A percentile compares a stretch with the other conserved stretches of the same genome.
These are phyloP conservation scores for Nasonia giraulti DNA, from an alignment of 1,140 invertebrate species.

Conservation along the genomic window DNA sequence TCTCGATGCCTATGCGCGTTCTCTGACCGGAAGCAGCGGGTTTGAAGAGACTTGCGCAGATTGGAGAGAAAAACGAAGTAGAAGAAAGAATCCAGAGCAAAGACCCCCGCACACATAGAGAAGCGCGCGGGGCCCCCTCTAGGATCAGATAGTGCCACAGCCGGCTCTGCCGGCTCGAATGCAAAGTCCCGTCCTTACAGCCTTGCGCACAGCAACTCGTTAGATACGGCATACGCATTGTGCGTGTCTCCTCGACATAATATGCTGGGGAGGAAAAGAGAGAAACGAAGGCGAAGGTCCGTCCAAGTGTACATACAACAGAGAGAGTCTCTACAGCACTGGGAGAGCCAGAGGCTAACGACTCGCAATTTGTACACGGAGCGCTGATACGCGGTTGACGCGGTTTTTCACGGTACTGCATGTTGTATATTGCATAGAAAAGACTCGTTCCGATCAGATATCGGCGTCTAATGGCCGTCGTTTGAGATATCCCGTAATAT, in stretches of 20 bases:
- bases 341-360: not conserved
- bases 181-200: not conserved
- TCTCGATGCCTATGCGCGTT: no score
- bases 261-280: slow-evolving; percentile 10
- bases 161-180: not conserved
- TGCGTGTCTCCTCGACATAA: slow-evolving; percentile 62
- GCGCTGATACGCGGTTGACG: not conserved
- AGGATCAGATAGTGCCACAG: slow-evolving; percentile 43
- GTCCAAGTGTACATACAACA: not conserved
- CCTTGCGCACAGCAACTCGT: slow-evolving; percentile 55
- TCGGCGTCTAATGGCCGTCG: not conserved
- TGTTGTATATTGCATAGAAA: no score
- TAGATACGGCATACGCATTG: slow-evolving; percentile 65
- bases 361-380: slow-evolving; percentile 14
- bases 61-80: not conserved
- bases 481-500: not conserved
- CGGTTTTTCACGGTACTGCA: not conserved
- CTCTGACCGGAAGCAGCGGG: no score
- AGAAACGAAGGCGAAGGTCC: slow-evolving; percentile 24
- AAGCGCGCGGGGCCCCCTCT: not conserved
- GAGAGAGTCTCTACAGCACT: not conserved
- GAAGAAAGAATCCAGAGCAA: not conserved
- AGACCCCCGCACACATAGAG: not conserved
- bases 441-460: not conserved
- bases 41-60: no score